Base-by-base conservation (phyloP, 2,797 vertebrate genomes). In the Tauraco hartlaubi region DNA sequence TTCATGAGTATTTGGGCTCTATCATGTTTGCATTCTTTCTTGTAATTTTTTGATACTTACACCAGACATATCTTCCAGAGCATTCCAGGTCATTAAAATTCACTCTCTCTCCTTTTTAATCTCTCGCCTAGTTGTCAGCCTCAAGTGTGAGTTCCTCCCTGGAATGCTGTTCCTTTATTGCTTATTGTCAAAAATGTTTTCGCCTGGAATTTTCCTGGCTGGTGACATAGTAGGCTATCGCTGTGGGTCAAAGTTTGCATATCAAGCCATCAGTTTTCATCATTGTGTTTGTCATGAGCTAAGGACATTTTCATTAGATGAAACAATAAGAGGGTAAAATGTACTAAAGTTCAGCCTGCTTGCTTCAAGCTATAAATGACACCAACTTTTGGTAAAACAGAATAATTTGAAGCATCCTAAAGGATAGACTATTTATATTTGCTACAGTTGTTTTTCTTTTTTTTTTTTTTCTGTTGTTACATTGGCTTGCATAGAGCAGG, bases 81-180 rank as follows among this genome's bases (percentile, higher is more conserved):
- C 80, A 93, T 96, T 97, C 96, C 96, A 96, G 87, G 78, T 88
- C 90, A 92, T 95, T 93, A 52, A 91, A 95, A 96, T 95, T 87
- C 90, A 72, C 62, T 87, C 33, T 73, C 64, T 63, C 59, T 76
- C 31, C 55, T 85, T 90, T 97, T 96, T 88, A 62, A 94, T 95
- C 82, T 90, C 91, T 76, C 1, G 21, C 94, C 75, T 91, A 87
- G 88, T 81, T 94, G 83, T 83, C 75, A 92, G 81, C 84, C 69
- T 94, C 62, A 72, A 96, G 80, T 58, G 66, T 31, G 66, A 63
- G 73, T 85, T 97, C 96, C 94, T 97, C 84, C 87, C 81, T 96
- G 97, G 97, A 98, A 97, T 96, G 96, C 62, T 48, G 54, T 55
- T 95, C 93, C 92, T 96, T 97, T 96, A 90, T 97, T 96, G 94